phyloP scores from a whole-genome alignment of 2,888 invertebrate species.

The Caenorhabditis sp. region DNA sequence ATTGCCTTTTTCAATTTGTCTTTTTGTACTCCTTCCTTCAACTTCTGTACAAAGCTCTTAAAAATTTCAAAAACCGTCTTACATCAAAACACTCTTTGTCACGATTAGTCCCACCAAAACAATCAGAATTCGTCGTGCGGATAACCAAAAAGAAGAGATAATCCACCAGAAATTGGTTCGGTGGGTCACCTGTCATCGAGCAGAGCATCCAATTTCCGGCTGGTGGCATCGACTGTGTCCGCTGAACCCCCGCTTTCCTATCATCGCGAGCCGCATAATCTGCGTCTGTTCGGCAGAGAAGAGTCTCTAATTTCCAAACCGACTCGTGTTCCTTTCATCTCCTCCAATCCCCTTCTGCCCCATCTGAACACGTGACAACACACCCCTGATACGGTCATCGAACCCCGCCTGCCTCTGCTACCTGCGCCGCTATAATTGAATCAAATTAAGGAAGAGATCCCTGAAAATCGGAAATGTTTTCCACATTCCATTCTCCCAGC shows the following conservation, averaged over 20 bases:
- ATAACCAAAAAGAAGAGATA: constrained; percentile 1
- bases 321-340: neutral
- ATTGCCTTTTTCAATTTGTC: constrained; percentile 9
- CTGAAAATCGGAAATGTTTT: constrained; percentile 55
- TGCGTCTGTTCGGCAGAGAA: constrained; percentile 4
- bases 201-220: constrained; percentile 47
- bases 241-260: constrained; percentile 1
- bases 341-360: constrained; percentile 11
- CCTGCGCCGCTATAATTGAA: constrained; percentile 39
- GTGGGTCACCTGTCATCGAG: constrained; percentile 43
- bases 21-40: neutral
- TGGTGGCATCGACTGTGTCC: neutral
- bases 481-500: constrained; percentile 27
- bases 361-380: constrained; percentile 29
- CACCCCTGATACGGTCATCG: constrained; percentile 44
- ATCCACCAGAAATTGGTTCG: constrained; percentile 33
- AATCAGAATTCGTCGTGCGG: constrained; percentile 5
- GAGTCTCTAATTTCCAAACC: constrained; percentile 25
- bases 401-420: constrained; percentile 24
- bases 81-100: too few relatives aligned
- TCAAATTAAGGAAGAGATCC: constrained; percentile 49
- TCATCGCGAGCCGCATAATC: too few relatives aligned
- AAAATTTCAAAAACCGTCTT: too few relatives aligned
- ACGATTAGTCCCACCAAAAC: too few relatives aligned
- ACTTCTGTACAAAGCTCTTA: neutral